These are phyloP conservation scores for Euplagia quadripunctaria DNA, from an alignment of 2,888 invertebrate species.

Conservation along the genomic window DNA sequence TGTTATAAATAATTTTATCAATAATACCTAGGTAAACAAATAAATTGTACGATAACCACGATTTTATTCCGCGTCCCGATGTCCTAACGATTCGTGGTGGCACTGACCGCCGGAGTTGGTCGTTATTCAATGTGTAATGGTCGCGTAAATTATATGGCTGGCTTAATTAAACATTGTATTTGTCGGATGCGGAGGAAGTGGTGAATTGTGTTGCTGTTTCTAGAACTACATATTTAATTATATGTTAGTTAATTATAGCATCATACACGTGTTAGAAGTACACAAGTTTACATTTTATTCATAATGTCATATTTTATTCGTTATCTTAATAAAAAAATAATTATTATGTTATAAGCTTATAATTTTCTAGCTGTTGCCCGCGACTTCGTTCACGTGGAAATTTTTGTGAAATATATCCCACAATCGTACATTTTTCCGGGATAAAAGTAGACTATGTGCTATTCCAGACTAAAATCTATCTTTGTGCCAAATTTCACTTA, in stretches of 20 bases:
- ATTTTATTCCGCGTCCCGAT: neutral
- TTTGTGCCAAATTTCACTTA: too few relatives aligned
- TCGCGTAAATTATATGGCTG: conserved; percentile 38
- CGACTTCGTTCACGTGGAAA: too few relatives aligned
- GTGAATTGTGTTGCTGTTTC: neutral
- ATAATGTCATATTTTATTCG: too few relatives aligned
- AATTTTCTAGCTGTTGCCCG: too few relatives aligned
- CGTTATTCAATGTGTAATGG: conserved; percentile 42
- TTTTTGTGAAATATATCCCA: too few relatives aligned
- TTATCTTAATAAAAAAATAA: too few relatives aligned
- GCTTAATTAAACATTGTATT: conserved; percentile 49
- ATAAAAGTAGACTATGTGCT: too few relatives aligned
- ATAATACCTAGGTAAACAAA: conserved; percentile 11
- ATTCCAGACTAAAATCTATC: too few relatives aligned
- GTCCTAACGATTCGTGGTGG: conserved; percentile 3
- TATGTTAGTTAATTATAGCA: neutral
- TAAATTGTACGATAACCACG: neutral
- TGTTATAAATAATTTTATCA: conserved; percentile 14
- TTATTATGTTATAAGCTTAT: too few relatives aligned
- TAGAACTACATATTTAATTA: neutral
- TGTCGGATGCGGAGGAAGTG: neutral
- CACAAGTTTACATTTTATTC: too few relatives aligned
- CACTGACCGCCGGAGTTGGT: neutral
- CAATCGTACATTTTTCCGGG: too few relatives aligned
- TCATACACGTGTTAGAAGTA: neutral